A percentile compares a stretch with the other conserved stretches of the same genome.
phyloP scores from a whole-genome alignment of 2,113 vertebrate species.

The Rousettus leschenaultii region DNA sequence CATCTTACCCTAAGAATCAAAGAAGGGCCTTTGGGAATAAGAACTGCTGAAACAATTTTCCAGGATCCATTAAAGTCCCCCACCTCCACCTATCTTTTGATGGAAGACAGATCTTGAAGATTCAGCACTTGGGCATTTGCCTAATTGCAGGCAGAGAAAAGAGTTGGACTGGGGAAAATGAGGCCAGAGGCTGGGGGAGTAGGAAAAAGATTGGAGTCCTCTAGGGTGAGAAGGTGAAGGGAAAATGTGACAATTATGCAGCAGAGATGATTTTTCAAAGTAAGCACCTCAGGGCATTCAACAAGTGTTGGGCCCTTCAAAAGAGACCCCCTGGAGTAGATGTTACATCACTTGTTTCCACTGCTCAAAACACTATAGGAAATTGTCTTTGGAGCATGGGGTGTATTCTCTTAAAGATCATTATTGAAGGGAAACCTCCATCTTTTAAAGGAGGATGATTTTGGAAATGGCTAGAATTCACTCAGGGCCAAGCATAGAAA shows the following conservation, averaged over 20 bases:
- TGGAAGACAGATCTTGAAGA: slow-evolving; percentile 51
- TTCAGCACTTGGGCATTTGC: slow-evolving; percentile 60
- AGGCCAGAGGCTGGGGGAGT: neutral
- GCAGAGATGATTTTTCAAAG: neutral
- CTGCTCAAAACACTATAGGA: neutral
- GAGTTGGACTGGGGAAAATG: neutral
- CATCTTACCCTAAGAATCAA: neutral
- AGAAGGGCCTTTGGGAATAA: slow-evolving; percentile 35
- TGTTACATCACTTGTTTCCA: neutral
- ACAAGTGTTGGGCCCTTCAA: slow-evolving; percentile 5
- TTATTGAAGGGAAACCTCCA: neutral
- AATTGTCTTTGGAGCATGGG: neutral
- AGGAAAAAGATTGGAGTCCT: neutral
- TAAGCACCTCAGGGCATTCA: neutral
- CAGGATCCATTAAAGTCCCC: slow-evolving; percentile 43
- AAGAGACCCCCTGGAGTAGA: neutral
- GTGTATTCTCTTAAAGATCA: neutral
- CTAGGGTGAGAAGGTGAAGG: neutral
- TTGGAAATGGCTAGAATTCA: slow-evolving; percentile 12
- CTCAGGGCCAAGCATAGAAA: neutral
- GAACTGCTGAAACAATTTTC: slow-evolving; percentile 60
- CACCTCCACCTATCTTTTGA: neutral
- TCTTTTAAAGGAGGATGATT: slow-evolving; percentile 30
- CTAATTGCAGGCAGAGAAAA: slow-evolving; percentile 51
- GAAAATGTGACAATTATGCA: neutral